Evolutionary conservation across 2,797 vertebrate species (phyloP).

Genomic region (Lithobates sylvaticus): DNA sequence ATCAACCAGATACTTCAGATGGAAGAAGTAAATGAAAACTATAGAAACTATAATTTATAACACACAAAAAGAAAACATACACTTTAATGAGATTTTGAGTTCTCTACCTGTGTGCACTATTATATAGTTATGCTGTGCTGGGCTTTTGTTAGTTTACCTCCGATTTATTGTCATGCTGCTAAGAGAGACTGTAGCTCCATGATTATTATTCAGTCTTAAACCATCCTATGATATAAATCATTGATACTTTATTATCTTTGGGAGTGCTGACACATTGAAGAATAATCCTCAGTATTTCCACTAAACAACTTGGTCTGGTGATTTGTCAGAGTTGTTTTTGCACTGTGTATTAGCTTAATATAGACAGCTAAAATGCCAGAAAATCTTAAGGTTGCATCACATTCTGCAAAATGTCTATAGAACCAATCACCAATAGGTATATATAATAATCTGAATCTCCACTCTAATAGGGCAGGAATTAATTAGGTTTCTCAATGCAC

Average conservation of each 20-base stretch:
- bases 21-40: too few relatives aligned
- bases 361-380: background rate
- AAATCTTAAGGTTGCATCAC: background rate
- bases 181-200: background rate
- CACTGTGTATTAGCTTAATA: background rate
- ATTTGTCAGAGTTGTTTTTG: background rate
- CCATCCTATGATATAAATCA: slow-evolving; percentile 28
- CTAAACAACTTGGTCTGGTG: slow-evolving; percentile 33
- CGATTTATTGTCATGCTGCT: background rate
- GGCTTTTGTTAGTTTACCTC: background rate
- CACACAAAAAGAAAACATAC: too few relatives aligned
- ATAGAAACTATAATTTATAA: too few relatives aligned
- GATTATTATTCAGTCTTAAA: background rate
- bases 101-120: too few relatives aligned
- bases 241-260: slow-evolving; percentile 38
- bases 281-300: slow-evolving; percentile 10
- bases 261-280: slow-evolving; percentile 1
- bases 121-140: background rate
- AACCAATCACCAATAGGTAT: too few relatives aligned
- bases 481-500: too few relatives aligned
- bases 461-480: too few relatives aligned
- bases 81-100: too few relatives aligned
- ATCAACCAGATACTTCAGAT: too few relatives aligned
- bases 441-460: too few relatives aligned
- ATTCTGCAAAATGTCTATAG: too few relatives aligned